A percentile compares a stretch with the other conserved stretches of the same genome.
phyloP scores from a whole-genome alignment of 2,888 invertebrate species.

The Adelphocoris suturalis region DNA sequence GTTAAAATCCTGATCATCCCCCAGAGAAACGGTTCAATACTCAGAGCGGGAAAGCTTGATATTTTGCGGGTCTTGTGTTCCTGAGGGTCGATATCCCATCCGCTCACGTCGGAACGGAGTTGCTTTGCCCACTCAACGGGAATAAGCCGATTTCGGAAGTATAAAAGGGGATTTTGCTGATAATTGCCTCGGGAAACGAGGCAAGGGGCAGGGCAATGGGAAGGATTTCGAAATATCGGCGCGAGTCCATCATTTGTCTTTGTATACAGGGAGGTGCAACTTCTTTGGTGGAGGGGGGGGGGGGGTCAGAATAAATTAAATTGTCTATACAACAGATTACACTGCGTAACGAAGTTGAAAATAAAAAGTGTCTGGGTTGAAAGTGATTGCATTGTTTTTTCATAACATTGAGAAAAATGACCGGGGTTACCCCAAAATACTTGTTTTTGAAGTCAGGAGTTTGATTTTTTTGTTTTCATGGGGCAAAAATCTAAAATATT shows the following conservation, averaged over 20 bases:
- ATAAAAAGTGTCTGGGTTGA: too few relatives aligned
- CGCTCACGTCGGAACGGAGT: background rate
- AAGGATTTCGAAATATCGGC: background rate
- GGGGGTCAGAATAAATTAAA: too few relatives aligned
- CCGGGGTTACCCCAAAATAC: too few relatives aligned
- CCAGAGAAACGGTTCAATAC: background rate
- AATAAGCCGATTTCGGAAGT: conserved; percentile 39
- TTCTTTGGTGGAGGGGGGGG: too few relatives aligned
- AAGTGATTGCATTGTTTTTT: too few relatives aligned
- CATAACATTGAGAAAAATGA: too few relatives aligned
- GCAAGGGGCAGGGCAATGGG: background rate
- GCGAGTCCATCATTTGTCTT: background rate
- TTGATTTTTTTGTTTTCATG: too few relatives aligned
- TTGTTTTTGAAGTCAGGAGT: too few relatives aligned
- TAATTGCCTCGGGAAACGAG: conserved; percentile 43
- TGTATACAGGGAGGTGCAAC: too few relatives aligned
- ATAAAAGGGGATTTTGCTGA: conserved; percentile 45
- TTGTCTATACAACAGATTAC: too few relatives aligned
- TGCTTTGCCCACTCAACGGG: conserved; percentile 34
- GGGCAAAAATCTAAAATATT: too few relatives aligned
- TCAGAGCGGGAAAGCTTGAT: background rate
- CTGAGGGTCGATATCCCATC: conserved; percentile 3
- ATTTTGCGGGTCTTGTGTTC: background rate
- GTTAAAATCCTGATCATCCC: background rate
- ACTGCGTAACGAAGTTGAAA: too few relatives aligned